Percentiles rank a stretch among this genome's conserved stretches.
phyloP scores from a whole-genome alignment of 1,140 invertebrate genomes.

The Meloidogyne chitwoodi region DNA sequence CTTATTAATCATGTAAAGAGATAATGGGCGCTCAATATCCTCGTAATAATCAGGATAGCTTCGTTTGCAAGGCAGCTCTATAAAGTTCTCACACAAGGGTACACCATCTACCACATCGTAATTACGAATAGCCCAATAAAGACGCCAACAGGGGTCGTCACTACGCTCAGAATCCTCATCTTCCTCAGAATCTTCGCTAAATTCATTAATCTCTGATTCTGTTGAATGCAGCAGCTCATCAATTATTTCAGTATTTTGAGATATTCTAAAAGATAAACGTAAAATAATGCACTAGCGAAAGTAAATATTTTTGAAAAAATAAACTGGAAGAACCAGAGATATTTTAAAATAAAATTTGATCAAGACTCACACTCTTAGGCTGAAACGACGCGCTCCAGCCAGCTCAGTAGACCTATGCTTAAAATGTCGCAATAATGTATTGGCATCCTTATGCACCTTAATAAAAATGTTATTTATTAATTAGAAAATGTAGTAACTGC shows the following conservation, averaged over 20 bases:
- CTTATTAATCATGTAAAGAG: constrained; percentile 84
- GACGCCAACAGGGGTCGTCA: constrained; percentile 74
- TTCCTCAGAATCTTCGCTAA: constrained; percentile 58
- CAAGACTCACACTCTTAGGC: constrained; percentile 28
- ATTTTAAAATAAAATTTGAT: constrained; percentile 4
- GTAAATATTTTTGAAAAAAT: no score
- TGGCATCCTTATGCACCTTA: background rate
- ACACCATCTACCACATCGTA: constrained; percentile 63
- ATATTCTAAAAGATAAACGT: constrained; percentile 31
- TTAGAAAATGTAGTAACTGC: constrained; percentile 77
- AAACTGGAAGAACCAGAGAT: no score
- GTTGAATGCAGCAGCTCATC: constrained; percentile 67
- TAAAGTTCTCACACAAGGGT: constrained; percentile 68
- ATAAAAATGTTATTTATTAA: background rate
- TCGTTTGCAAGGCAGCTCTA: constrained; percentile 78
- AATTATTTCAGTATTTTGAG: constrained; percentile 62
- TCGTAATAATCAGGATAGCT: constrained; percentile 93
- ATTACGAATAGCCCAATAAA: constrained; percentile 74
- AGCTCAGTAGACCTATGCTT: constrained; percentile 7
- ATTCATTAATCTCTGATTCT: constrained; percentile 64
- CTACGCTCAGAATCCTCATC: constrained; percentile 60
- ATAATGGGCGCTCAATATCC: constrained; percentile 90
- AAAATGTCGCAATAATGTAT: constrained; percentile 10
- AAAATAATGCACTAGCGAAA: no score
- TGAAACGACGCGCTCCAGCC: constrained; percentile 19